Percentiles rank a stretch among this genome's conserved stretches.
Conservation (phyloP, 2,888 invertebrate genomes). For the Agrotis segetum region DNA sequence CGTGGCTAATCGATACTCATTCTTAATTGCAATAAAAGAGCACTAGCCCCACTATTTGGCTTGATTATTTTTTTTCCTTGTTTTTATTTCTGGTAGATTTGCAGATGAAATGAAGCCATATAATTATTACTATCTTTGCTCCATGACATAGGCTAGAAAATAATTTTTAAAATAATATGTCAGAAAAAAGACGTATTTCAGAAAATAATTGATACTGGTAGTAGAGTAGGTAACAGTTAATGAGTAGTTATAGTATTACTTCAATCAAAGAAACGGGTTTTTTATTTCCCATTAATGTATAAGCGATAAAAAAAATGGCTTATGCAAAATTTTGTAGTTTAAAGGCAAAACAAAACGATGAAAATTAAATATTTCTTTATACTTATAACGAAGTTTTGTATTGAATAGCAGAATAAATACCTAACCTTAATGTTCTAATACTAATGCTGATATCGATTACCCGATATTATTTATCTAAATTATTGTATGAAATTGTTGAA, state of each 20-base stretch:
- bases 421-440: too few species aligned
- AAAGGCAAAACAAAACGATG: too few species aligned
- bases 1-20: constrained; percentile 71
- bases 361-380: too few species aligned
- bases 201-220: background rate
- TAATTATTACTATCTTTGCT: constrained; percentile 1
- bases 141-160: background rate
- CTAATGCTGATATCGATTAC: too few species aligned
- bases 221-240: background rate
- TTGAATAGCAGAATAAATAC: too few species aligned
- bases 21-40: constrained; percentile 63
- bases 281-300: background rate
- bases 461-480: background rate
- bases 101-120: background rate
- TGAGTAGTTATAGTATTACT: background rate
- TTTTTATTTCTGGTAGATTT: constrained; percentile 38
- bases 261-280: background rate
- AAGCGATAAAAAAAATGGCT: background rate
- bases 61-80: constrained; percentile 43
- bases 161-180: constrained; percentile 4
- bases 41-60: constrained; percentile 39
- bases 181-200: background rate
- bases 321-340: background rate
- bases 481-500: too few species aligned
- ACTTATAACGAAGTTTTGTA: too few species aligned